Evolutionary conservation across 2,888 invertebrate species (phyloP), one percentile per base, ranked within the genome.

Genomic region (Lochmaea crataegi): DNA sequence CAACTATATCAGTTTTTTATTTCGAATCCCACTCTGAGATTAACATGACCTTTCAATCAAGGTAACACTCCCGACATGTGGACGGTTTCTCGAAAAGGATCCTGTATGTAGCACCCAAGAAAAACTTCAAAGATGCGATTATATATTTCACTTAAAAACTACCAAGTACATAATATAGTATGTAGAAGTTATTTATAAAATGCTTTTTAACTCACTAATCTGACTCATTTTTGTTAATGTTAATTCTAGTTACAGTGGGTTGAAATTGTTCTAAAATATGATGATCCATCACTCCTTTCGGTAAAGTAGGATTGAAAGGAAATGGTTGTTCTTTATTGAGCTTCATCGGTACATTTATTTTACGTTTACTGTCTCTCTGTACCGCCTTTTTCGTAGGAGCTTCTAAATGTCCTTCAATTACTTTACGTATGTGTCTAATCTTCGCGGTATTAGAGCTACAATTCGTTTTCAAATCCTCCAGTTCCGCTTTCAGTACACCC

Each of bases 401-500:
- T 4, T 63, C 61, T n/a, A 63, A 1, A 42, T 18, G 16, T 18
- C 18, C 61, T 42, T 63, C 61, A 12, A 63, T 63, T 6, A 38
- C n/a, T 68, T 74, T 77, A 41, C 77, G 70, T 32, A 75, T 76
- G 56, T 75, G 75, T 38, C 77, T 72, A 11, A 78, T 77, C 57
- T 80, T 76, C 57, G 75, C 73, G 1, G 76, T 75, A 41, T 76
- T 79, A 10, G 56, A 66, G 10, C 74, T 77, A 51, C 80, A 80
- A 26, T 81, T 79, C 12, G 73, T 57, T 67, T 80, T 78, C 7
- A 80, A 65, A 7, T 75, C 72, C 10, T 81, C 72, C 9, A 82
- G 61, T 73, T 78, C 75, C n/a, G 63, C 68, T 53, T 76, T 75
- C n/a, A 77, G 67, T 26, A 85, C 83, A 57, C 86, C 85, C 65